Conservation (phyloP, 92 coral and sea anemone genomes). For the Epizoanthus rinbou region DNA sequence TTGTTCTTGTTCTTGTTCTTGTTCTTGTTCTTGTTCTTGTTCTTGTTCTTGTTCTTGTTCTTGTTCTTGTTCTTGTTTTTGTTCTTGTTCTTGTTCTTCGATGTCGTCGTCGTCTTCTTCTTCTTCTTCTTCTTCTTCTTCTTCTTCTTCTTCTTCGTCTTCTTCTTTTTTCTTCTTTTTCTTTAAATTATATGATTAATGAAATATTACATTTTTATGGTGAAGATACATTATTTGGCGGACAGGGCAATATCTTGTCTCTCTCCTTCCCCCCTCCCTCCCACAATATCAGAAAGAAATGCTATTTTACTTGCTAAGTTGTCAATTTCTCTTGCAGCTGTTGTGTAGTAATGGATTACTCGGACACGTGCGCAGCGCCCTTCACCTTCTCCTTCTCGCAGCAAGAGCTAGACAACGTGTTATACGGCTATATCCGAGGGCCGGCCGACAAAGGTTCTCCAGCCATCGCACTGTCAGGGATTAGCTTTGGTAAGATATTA, state of each 20-base stretch:
- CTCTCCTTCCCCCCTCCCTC: neutral
- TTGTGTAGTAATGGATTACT: conserved; percentile 53
- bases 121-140: no score
- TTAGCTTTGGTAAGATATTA: conserved; percentile 60
- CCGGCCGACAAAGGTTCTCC: conserved; percentile 70
- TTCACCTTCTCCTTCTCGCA: conserved; percentile 80
- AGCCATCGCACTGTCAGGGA: conserved; percentile 91
- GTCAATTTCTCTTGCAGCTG: neutral
- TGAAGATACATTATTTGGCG: no score
- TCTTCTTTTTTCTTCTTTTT: no score
- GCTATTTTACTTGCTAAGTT: neutral
- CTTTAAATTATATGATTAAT: no score
- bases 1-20: no score
- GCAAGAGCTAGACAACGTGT: conserved; percentile 89
- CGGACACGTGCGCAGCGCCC: conserved; percentile 55
- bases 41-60: no score
- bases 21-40: no score
- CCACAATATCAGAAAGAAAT: neutral
- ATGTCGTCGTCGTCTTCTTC: no score
- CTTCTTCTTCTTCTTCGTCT: no score
- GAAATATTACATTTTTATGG: no score
- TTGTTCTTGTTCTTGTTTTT: no score
- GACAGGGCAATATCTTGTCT: neutral
- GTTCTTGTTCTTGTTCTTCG: no score
- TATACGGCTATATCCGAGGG: conserved; percentile 91